phyloP scores from a whole-genome alignment of 1,140 invertebrate genomes.

The Mactra quadrangularis region DNA sequence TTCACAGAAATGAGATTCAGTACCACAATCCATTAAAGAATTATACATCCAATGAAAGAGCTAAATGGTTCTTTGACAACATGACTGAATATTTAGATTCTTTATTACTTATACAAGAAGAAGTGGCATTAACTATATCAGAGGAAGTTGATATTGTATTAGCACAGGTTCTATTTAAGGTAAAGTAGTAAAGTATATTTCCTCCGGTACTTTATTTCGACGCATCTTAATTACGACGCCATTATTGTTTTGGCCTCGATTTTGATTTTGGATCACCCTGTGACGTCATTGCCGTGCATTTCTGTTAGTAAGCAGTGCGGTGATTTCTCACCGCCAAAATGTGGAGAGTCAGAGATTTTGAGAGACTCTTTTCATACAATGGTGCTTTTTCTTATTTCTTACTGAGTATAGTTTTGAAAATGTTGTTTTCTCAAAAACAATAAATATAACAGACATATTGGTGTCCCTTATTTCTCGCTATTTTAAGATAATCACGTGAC shows the following conservation, averaged over 20 bases:
- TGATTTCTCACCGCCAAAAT: no score
- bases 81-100: slow-evolving; percentile 57
- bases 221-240: no score
- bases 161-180: slow-evolving; percentile 18
- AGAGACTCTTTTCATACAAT: no score
- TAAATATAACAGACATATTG: no score
- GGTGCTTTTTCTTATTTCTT: background rate
- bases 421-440: background rate
- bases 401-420: background rate
- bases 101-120: slow-evolving; percentile 50
- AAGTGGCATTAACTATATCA: slow-evolving; percentile 45
- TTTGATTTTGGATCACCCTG: no score
- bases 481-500: no score
- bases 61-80: slow-evolving; percentile 60
- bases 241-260: no score
- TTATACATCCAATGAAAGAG: slow-evolving; percentile 49
- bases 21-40: slow-evolving; percentile 31
- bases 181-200: background rate
- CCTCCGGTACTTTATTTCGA: background rate
- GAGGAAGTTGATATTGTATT: slow-evolving; percentile 30
- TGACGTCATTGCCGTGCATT: no score
- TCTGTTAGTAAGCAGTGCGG: no score
- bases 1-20: slow-evolving; percentile 42
- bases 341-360: no score
- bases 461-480: no score